Percentiles rank a stretch among this genome's conserved stretches.
Evolutionary conservation across 1,140 invertebrate genomes (phyloP).

Genomic region (Drosophila sechellia): DNA sequence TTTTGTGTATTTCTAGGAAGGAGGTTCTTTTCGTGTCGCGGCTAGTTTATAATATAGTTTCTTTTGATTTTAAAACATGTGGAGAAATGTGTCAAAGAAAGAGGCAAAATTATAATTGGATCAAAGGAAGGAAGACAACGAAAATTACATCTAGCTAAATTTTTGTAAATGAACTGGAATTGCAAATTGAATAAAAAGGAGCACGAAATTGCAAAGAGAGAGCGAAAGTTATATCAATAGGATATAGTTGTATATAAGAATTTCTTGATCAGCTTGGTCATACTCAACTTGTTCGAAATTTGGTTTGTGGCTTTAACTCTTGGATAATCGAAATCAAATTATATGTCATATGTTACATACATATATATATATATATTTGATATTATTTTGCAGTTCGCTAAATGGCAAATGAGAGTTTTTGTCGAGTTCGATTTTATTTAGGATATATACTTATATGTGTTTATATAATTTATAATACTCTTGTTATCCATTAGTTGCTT

Average conservation of each 20-base stretch:
- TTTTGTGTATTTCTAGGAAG: constrained; percentile 37
- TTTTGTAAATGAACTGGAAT: constrained; percentile 46
- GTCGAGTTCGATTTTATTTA: constrained; percentile 33
- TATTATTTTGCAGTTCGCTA: constrained; percentile 31
- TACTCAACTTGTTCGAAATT: constrained; percentile 79
- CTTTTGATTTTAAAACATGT: constrained; percentile 26
- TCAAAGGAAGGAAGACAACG: constrained; percentile 10
- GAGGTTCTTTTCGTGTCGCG: constrained; percentile 46
- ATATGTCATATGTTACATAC: constrained; percentile 27
- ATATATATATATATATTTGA: constrained; percentile 27
- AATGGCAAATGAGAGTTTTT: constrained; percentile 48
- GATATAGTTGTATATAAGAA: constrained; percentile 58
- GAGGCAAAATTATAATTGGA: constrained; percentile 11
- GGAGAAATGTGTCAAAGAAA: constrained; percentile 45
- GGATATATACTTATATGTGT: constrained; percentile 45
- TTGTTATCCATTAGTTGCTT: constrained; percentile 64
- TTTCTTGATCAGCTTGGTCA: constrained; percentile 65
- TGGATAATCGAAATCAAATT: constrained; percentile 47
- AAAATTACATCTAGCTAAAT: constrained; percentile 46
- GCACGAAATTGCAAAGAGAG: constrained; percentile 70
- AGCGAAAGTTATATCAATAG: constrained; percentile 63
- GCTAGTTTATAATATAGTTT: constrained; percentile 5
- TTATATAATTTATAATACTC: constrained; percentile 62
- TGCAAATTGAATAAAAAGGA: constrained; percentile 68
- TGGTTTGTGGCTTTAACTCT: constrained; percentile 64